Evolutionary conservation across 2,113 vertebrate species (phyloP).

Genomic region (Burhinus oedicnemus): DNA sequence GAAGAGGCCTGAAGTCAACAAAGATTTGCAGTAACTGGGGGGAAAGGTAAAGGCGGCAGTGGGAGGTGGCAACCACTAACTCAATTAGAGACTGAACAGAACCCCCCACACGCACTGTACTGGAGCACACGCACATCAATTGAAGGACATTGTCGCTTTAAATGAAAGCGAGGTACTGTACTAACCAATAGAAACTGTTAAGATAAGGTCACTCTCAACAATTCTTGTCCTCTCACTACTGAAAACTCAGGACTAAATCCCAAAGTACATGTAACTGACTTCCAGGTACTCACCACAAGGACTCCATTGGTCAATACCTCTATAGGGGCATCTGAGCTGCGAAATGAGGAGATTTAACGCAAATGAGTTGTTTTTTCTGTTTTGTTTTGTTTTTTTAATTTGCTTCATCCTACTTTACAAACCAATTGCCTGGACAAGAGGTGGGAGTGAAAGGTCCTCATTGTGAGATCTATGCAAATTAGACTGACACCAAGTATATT

Average conservation of each 20-base stretch:
- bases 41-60: no score
- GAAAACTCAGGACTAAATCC: neutral
- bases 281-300: conserved; percentile 77
- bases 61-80: no score
- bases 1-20: no score
- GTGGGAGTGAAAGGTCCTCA: neutral
- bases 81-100: no score
- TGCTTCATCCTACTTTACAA: neutral
- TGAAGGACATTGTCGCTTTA: no score
- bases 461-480: neutral
- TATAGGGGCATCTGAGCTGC: conserved; percentile 65
- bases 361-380: no score
- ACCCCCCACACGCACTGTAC: no score
- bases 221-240: neutral
- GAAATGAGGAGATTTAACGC: neutral
- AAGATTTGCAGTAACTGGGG: no score
- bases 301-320: conserved; percentile 78
- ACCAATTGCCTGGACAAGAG: neutral
- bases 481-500: neutral
- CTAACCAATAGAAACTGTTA: no score
- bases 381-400: no score
- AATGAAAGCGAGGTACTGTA: no score
- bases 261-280: neutral
- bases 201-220: neutral
- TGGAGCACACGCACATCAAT: no score